Evolutionary conservation across 2,113 vertebrate genomes (phyloP).

Genomic region (Platanista minor): DNA sequence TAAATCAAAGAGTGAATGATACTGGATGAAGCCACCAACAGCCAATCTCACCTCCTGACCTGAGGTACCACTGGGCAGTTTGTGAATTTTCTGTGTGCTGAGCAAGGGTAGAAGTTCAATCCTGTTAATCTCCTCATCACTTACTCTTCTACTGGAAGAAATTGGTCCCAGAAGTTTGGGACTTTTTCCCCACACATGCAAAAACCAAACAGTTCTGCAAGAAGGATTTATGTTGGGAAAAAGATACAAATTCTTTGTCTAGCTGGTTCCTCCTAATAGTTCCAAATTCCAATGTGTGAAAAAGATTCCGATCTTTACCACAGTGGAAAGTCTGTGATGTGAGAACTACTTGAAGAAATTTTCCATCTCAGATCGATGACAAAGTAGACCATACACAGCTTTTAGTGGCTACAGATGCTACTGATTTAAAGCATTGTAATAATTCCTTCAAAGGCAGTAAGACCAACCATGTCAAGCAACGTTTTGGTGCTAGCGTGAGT

Average conservation of each 20-base stretch:
- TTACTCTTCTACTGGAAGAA: not conserved
- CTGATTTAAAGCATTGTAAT: conserved; percentile 7
- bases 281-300: conserved; percentile 34
- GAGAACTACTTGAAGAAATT: conserved; percentile 55
- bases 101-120: not conserved
- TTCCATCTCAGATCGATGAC: conserved; percentile 29
- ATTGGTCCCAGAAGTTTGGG: not conserved
- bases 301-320: conserved; percentile 48
- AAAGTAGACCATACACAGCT: not conserved
- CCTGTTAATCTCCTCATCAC: not conserved
- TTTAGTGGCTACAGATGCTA: conserved; percentile 8
- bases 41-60: not conserved
- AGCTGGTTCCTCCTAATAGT: not conserved
- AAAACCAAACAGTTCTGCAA: conserved; percentile 16
- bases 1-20: not conserved
- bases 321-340: conserved; percentile 42
- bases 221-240: conserved; percentile 41
- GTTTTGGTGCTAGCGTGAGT: not conserved
- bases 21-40: not conserved
- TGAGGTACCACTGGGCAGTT: not conserved
- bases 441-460: conserved; percentile 36
- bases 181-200: not conserved
- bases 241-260: not conserved
- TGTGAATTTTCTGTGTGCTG: not conserved
- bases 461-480: not conserved